Percentiles rank a stretch among this genome's conserved stretches.
Evolutionary conservation across 2,113 vertebrate species (phyloP).

Genomic region (Rhinoderma darwinii): DNA sequence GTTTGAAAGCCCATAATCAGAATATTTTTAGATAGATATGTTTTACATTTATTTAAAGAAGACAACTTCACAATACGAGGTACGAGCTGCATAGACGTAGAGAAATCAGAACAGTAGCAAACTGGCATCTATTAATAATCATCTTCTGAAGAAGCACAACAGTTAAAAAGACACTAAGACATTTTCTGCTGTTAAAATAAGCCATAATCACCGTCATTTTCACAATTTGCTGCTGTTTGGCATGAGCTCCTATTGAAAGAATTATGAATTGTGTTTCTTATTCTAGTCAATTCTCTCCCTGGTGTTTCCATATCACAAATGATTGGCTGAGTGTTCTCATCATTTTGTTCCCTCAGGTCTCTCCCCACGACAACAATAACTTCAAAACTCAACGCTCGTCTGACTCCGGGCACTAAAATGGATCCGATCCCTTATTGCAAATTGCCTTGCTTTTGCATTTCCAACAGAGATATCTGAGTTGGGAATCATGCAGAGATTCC

Average conservation of each 20-base stretch:
- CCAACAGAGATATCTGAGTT: conserved; percentile 56
- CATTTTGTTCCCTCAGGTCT: conserved; percentile 50
- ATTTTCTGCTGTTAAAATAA: neutral
- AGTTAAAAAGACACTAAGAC: neutral
- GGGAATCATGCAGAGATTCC: conserved; percentile 45
- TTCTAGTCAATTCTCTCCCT: conserved; percentile 46
- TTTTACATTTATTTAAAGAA: neutral
- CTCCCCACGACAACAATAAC: conserved; percentile 54
- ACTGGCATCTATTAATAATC: neutral
- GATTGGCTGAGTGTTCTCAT: conserved; percentile 45
- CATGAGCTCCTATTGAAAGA: conserved; percentile 13
- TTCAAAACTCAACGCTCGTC: conserved; percentile 54
- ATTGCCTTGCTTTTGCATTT: conserved; percentile 43
- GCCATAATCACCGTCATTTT: conserved; percentile 30
- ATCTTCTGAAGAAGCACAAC: neutral
- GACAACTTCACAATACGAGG: neutral
- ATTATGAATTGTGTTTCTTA: conserved; percentile 40
- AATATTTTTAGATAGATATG: neutral
- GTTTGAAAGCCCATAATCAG: neutral
- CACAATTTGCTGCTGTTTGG: conserved; percentile 39
- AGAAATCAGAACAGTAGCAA: no score
- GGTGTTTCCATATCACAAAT: conserved; percentile 46
- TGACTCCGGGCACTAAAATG: conserved; percentile 48
- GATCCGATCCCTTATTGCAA: conserved; percentile 54
- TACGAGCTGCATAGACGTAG: neutral